Base-by-base conservation (phyloP, 2,888 invertebrate species). In the Buathra laborator region DNA sequence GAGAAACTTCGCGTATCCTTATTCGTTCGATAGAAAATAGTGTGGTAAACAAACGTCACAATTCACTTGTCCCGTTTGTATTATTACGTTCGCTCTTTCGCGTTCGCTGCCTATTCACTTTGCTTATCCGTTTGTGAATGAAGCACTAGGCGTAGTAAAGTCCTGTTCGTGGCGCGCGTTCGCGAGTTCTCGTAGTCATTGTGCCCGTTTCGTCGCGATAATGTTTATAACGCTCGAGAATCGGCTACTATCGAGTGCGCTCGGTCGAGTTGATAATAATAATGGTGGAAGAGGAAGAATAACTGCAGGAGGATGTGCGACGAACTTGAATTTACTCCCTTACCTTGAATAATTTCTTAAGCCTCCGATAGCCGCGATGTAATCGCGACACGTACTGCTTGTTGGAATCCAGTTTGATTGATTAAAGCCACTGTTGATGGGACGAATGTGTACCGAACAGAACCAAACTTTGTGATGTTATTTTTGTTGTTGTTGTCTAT, bases 341-440 rank as follows among this genome's bases (percentile, higher is more conserved):
- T 93, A 94, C 94, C 94, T 94, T 94, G 91, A 93, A 93, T 88
- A 94, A 90, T 89, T 93, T 93, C 90, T 94, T 94, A 92, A 94
- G 92, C 89, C 93, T 92, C 90, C 92, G 92, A 90, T 93, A 94
- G 92, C 93, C 93, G 93, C 94, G 93, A 93, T 93, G 93, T 89
- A 94, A 92, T 93, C 93, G 94, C 93, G 93, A 94, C 93, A 93
- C 91, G 92, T 92, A 93, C 90, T 93, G 93, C 93, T 94, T 93
- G 92, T 93, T 93, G 93, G 94, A 93, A 93, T 94, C 94, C 94
- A 94, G 94, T 92, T 94, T 94, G 93, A 92, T 89, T 91, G 91
- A 90, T 93, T 92, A 91, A 92, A 92, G 93, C 92, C 93, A 93
- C 93, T 91, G 90, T 92, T 89, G 89, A 90, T 87, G 83, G 76